Evolutionary conservation across 1,140 invertebrate species (phyloP), one percentile per base, ranked within the genome.

Genomic region (Megathymus violae): DNA sequence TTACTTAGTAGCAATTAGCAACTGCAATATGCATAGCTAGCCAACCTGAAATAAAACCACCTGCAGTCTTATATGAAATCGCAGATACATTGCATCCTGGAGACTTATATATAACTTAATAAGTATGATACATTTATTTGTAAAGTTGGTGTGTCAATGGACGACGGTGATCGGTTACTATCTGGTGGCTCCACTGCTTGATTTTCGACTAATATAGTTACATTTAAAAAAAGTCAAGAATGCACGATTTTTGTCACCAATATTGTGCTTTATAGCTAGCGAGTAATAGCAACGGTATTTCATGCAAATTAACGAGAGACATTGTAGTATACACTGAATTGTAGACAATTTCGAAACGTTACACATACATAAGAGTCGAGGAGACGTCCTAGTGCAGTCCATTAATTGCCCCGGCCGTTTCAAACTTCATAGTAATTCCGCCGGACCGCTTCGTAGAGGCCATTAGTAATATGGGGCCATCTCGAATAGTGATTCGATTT

Each of bases 401-500:
- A 59, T 59, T 59, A 59, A 59, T 59, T 59, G 54, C 54, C 54
- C 5, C 41, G 54, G 54, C 43, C 47, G 43, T 59, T 59, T 59
- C 43, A 59, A 59, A 59, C 54, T 59, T 47, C 54, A 59, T 59
- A 59, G 41, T 27, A 47, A 59, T 59, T 59, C 54, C 54, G 43
- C 11, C 41, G 41, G 27, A 47, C 54, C 54, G 25, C 54, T 59
- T 46, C 34, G 54, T 44, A 59, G 41, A 36, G 27, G 16, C 31
- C 54, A 59, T 59, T 59, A 59, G 31, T 43, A 47, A 36, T 41
- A 59, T 47, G 54, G 54, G 54, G 10, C 54, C 54, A 54, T 64
- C 44, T 50, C 51, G 44, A 56, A 64, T 48, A 22, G 62, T 64
- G 62, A 64, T 60, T 66, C 54, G 64, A 66, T 54, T 61, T 48